These are phyloP conservation scores for Leptopilina myrica DNA, from an alignment of 2,888 invertebrate genomes.

Conservation along the genomic window DNA sequence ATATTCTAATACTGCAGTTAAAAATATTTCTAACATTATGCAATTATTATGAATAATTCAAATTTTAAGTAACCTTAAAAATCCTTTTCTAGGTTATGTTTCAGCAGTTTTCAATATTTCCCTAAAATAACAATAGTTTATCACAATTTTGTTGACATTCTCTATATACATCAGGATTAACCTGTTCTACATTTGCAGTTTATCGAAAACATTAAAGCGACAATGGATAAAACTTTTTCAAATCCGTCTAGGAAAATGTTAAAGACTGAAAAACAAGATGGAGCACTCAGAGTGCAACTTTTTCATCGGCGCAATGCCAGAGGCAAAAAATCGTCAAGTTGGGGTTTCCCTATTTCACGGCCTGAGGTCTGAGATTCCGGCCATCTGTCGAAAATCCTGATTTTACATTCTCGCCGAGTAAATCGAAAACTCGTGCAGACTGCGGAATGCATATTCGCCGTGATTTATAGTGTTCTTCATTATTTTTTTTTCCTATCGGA, in stretches of 20 bases:
- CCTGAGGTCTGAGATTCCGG: slow-evolving; percentile 73
- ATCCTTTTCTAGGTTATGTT: too few species aligned
- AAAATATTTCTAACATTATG: too few species aligned
- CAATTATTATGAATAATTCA: too few species aligned
- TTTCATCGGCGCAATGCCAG: slow-evolving; percentile 73
- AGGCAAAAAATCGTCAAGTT: slow-evolving; percentile 74
- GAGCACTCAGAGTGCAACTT: slow-evolving; percentile 75
- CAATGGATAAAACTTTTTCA: slow-evolving; percentile 49
- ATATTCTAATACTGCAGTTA: too few species aligned
- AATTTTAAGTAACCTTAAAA: too few species aligned
- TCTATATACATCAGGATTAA: background rate
- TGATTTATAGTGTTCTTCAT: background rate
- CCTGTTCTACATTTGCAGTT: background rate
- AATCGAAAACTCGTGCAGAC: slow-evolving; percentile 30
- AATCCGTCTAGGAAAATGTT: slow-evolving; percentile 59
- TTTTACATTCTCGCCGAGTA: slow-evolving; percentile 64
- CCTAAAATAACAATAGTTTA: too few species aligned
- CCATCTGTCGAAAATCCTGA: slow-evolving; percentile 74
- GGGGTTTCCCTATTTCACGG: slow-evolving; percentile 64
- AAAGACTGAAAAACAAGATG: slow-evolving; percentile 70
- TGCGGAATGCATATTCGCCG: background rate
- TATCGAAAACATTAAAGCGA: background rate
- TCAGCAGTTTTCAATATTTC: too few species aligned
- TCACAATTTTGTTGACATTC: too few species aligned
- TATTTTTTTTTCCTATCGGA: slow-evolving; percentile 2